Evolutionary conservation across 2,888 invertebrate genomes (phyloP), one percentile per base, ranked within the genome.

Genomic region (Amorpha juglandis): DNA sequence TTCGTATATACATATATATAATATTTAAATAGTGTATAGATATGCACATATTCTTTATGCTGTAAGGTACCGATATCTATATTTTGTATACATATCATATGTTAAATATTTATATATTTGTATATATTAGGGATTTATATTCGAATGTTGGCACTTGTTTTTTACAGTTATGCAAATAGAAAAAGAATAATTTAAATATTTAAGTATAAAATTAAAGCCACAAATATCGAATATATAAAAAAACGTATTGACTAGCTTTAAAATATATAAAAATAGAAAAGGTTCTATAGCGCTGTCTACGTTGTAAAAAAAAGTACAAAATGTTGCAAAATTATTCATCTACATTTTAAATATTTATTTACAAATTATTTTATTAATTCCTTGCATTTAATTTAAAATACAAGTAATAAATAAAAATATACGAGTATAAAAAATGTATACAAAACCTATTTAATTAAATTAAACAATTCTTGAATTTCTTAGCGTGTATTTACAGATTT

Each of bases 211-310:
- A 67, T 77, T 80, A 80, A 80, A 80, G 75, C 77, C 75, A 69
- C 62, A 65, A 63, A 53, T 62, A 71, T 58, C 6, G 16, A 12
- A 19, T 38, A 42, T 33, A 53, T 11, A 58, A 65, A 66, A 68
- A 69, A 70, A 72, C 70, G 33, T 48, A 80, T 78, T 90, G 90
- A 90, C 90, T 90, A 90, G 90, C 75, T 78, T 82, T 88, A 86
- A 77, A 70, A 70, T 78, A 73, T 70, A 65, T 48, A 19, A 50
- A 51, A 48, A 51, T 64, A 55, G 38, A 53, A 64, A 16, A 67
- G 38, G 19, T 63, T 16, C 53, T 19, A 62, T 0, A 16, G 27
- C 35, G 16, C 9, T 35, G 27, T 55, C 53, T 58, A 42, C 16
- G 9, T 58, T 58, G 45, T 62, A 35, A 27, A 48, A 47, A 64